Evolutionary conservation across 2,888 invertebrate species (phyloP).

Genomic region (Noctua fimbriata): DNA sequence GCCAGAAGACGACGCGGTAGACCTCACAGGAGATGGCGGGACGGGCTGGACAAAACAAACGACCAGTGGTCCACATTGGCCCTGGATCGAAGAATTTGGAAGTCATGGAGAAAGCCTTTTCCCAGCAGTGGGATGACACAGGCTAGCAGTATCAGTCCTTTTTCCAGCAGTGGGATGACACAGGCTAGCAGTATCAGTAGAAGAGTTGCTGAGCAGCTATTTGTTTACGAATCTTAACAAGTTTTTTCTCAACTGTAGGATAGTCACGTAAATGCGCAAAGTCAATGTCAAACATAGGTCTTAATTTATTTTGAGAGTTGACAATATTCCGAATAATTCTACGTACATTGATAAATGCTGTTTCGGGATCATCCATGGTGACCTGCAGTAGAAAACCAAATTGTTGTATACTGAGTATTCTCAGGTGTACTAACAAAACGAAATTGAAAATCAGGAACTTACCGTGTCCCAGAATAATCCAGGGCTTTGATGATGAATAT

Average conservation of each 20-base stretch:
- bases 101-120: too few species aligned
- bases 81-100: too few species aligned
- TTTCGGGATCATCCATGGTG: slow-evolving; percentile 79
- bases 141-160: too few species aligned
- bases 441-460: slow-evolving; percentile 59
- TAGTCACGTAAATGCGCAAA: slow-evolving; percentile 76
- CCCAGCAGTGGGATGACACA: too few species aligned
- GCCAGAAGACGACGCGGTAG: too few species aligned
- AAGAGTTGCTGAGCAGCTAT: slow-evolving; percentile 83
- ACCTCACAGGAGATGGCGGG: too few species aligned
- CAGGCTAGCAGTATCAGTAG: slow-evolving; percentile 64
- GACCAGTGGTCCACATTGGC: too few species aligned
- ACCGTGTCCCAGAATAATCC: slow-evolving; percentile 86
- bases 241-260: slow-evolving; percentile 75
- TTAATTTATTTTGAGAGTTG: slow-evolving; percentile 75
- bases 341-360: slow-evolving; percentile 80
- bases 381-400: slow-evolving; percentile 72
- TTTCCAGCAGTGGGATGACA: too few species aligned
- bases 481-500: slow-evolving; percentile 79
- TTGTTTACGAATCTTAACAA: slow-evolving; percentile 77
- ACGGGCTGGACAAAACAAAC: too few species aligned
- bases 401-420: not conserved
- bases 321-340: slow-evolving; percentile 80
- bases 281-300: slow-evolving; percentile 85
- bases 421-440: not conserved